phyloP scores from a whole-genome alignment of 2,113 vertebrate genomes.

The Myiozetetes cayanensis region DNA sequence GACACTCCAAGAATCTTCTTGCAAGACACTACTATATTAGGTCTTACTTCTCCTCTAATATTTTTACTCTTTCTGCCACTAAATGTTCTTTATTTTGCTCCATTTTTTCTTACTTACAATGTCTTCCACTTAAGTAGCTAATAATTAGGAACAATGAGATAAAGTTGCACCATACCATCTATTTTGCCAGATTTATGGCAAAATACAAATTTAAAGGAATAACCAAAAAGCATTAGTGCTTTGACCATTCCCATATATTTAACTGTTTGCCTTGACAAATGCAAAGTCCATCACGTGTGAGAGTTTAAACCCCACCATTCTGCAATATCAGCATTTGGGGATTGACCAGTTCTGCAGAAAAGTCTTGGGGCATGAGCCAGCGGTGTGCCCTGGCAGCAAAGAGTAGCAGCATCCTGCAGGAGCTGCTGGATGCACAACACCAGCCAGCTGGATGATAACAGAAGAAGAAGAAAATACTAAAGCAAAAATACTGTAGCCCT shows the following conservation, averaged over 20 bases:
- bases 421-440: no score
- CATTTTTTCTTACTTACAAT: neutral
- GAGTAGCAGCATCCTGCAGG: neutral
- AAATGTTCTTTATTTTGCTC: neutral
- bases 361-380: neutral
- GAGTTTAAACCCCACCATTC: neutral
- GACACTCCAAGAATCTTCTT: neutral
- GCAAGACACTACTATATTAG: neutral
- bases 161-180: neutral
- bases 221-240: neutral
- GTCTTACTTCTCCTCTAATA: neutral
- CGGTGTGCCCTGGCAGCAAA: neutral
- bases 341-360: neutral
- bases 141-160: neutral
- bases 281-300: neutral
- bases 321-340: fast-evolving
- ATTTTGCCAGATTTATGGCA: neutral
- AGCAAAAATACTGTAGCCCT: no score
- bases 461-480: no score
- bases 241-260: neutral
- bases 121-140: neutral
- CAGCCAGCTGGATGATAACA: no score
- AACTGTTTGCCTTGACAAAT: neutral
- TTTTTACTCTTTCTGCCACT: neutral
- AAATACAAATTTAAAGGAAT: neutral